Conservation (phyloP, 2,113 vertebrate genomes). For the Mus musculus region DNA sequence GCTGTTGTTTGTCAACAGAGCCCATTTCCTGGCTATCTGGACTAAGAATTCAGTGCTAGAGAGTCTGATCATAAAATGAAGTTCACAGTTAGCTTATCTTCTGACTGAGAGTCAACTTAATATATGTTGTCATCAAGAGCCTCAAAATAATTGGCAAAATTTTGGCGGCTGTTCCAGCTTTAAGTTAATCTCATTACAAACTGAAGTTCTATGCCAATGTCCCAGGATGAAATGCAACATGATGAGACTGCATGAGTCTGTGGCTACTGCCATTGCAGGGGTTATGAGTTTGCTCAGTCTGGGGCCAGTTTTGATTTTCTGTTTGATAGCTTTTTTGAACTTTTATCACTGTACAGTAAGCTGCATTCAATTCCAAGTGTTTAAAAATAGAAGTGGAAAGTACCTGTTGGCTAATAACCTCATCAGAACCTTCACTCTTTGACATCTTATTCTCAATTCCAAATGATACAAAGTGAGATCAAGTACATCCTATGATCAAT, state of each 20-base stretch:
- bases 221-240: not conserved
- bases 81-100: not conserved
- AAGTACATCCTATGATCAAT: constrained; percentile 62
- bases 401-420: constrained; percentile 10
- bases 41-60: not conserved
- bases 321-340: not conserved
- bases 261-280: no score
- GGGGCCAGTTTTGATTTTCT: not conserved
- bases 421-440: constrained; percentile 44
- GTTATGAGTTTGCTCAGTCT: not conserved
- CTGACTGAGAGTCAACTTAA: not conserved
- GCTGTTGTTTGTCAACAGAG: not conserved
- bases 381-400: not conserved
- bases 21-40: not conserved
- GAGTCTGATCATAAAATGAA: not conserved
- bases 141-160: not conserved
- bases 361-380: not conserved
- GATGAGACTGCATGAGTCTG: not conserved
- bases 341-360: not conserved
- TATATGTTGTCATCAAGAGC: not conserved
- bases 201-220: not conserved
- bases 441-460: constrained; percentile 53
- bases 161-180: constrained; percentile 32
- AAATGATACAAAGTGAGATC: constrained; percentile 54
- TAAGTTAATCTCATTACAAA: not conserved